phyloP scores from a whole-genome alignment of 1,140 invertebrate species.

The Dinothrombium tinctorium region DNA sequence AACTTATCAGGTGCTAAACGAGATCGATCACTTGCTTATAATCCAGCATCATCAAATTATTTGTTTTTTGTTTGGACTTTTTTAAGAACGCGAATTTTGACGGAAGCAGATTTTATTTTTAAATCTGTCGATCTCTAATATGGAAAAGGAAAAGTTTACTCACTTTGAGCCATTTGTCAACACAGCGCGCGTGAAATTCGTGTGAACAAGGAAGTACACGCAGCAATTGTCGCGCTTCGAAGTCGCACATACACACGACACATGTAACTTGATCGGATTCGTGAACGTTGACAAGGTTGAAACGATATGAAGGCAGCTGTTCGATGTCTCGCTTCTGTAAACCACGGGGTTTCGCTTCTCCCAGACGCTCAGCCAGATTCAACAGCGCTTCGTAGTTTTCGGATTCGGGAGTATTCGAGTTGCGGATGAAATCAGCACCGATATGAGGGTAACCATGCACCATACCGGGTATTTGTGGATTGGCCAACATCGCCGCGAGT shows the following conservation, averaged over 20 bases:
- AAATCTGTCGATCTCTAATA: conserved; percentile 3
- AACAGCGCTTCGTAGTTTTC: conserved; percentile 78
- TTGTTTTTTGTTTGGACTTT: no score
- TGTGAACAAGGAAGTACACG: conserved; percentile 76
- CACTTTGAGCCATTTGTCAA: conserved; percentile 91
- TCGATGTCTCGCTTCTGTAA: conserved; percentile 63
- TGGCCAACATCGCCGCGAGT: neutral
- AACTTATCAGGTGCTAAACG: no score
- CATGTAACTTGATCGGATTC: conserved; percentile 74
- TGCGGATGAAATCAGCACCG: neutral
- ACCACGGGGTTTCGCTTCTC: conserved; percentile 74
- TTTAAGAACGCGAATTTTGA: no score
- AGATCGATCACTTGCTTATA: no score
- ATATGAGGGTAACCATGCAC: no score
- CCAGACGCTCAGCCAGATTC: conserved; percentile 54
- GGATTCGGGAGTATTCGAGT: no score
- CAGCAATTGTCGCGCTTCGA: conserved; percentile 61
- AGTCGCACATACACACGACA: conserved; percentile 92
- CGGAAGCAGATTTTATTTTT: conserved; percentile 13
- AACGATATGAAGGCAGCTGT: conserved; percentile 46
- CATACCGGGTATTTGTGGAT: neutral
- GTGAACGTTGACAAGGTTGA: conserved; percentile 24
- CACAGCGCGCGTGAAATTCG: conserved; percentile 80
- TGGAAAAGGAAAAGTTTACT: conserved; percentile 20
- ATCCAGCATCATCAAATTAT: no score